Evolutionary conservation across 2,888 invertebrate species (phyloP).

Genomic region (Eucriotettix oculatus): DNA sequence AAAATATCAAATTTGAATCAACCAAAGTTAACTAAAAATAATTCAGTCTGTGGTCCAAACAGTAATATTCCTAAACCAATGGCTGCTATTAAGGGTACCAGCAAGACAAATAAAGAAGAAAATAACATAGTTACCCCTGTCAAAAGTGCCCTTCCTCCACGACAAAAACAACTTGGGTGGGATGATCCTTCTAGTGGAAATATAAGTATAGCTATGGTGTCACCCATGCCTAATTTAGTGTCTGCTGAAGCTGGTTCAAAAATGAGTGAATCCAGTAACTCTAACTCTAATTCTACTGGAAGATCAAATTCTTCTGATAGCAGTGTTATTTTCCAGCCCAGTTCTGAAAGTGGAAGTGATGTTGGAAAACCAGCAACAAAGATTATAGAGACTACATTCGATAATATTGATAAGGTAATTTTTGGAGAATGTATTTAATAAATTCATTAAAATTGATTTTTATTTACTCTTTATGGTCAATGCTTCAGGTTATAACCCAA

Average conservation of each 20-base stretch:
- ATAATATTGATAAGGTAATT: slow-evolving; percentile 12
- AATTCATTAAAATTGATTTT: neutral
- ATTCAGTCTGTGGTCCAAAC: neutral
- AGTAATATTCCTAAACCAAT: slow-evolving; percentile 81
- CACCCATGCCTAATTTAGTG: slow-evolving; percentile 50
- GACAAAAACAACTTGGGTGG: slow-evolving; percentile 2
- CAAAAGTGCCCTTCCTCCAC: neutral
- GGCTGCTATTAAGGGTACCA: slow-evolving; percentile 79
- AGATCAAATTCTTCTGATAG: slow-evolving; percentile 56
- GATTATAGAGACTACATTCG: slow-evolving; percentile 11
- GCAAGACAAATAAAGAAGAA: slow-evolving; percentile 31
- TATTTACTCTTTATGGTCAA: neutral
- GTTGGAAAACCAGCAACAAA: slow-evolving; percentile 15
- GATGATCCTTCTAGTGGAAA: neutral
- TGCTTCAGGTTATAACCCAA: slow-evolving; percentile 6
- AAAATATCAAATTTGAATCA: slow-evolving; percentile 3
- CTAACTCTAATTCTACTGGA: slow-evolving; percentile 37
- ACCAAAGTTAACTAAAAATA: neutral
- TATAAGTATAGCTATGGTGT: slow-evolving; percentile 38
- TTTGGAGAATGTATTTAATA: neutral
- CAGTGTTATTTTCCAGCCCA: slow-evolving; percentile 55
- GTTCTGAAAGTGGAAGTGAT: slow-evolving; percentile 48
- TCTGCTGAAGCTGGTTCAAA: slow-evolving; percentile 18
- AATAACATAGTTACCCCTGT: neutral
- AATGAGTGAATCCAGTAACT: slow-evolving; percentile 50